These are phyloP conservation scores for Porites lobata DNA, from an alignment of 92 coral and sea anemone species.

Conservation along the genomic window DNA sequence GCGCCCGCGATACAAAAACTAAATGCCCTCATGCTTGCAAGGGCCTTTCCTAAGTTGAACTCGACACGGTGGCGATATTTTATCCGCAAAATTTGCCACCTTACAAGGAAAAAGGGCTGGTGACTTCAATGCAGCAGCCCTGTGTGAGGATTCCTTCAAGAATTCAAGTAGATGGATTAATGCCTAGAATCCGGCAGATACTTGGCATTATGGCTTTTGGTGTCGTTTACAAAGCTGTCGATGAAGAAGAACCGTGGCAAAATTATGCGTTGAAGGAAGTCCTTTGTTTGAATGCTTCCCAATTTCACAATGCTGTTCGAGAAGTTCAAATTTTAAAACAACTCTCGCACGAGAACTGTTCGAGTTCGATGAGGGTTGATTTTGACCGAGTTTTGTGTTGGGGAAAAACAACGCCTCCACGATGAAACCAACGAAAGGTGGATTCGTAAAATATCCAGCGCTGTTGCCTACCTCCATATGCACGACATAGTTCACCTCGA, in stretches of 20 bases:
- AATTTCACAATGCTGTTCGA: conserved; percentile 25
- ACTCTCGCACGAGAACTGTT: conserved; percentile 57
- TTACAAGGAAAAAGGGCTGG: background rate
- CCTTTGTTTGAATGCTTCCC: conserved; percentile 36
- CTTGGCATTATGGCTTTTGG: conserved; percentile 91
- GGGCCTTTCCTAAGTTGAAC: too few relatives aligned
- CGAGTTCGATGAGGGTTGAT: too few relatives aligned
- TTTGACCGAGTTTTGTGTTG: conserved; percentile 78
- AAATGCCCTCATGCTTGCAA: too few relatives aligned
- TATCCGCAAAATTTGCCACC: too few relatives aligned
- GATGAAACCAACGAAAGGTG: conserved; percentile 57
- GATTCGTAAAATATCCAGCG: conserved; percentile 76
- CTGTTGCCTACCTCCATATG: conserved; percentile 52
- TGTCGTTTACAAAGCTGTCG: conserved; percentile 67
- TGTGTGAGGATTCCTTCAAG: conserved; percentile 5
- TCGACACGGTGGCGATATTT: too few relatives aligned
- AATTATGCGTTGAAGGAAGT: conserved; percentile 78
- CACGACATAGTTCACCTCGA: conserved; percentile 69
- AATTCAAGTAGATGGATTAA: background rate
- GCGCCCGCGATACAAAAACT: too few relatives aligned
- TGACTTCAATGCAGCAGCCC: background rate
- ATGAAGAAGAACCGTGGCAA: conserved; percentile 8
- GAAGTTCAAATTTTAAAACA: conserved; percentile 60
- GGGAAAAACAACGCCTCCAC: conserved; percentile 79
- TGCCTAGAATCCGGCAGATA: conserved; percentile 6